Percentiles rank a stretch among this genome's conserved stretches.
phyloP scores from a whole-genome alignment of 2,797 vertebrate species.

The Tragopan temminckii region DNA sequence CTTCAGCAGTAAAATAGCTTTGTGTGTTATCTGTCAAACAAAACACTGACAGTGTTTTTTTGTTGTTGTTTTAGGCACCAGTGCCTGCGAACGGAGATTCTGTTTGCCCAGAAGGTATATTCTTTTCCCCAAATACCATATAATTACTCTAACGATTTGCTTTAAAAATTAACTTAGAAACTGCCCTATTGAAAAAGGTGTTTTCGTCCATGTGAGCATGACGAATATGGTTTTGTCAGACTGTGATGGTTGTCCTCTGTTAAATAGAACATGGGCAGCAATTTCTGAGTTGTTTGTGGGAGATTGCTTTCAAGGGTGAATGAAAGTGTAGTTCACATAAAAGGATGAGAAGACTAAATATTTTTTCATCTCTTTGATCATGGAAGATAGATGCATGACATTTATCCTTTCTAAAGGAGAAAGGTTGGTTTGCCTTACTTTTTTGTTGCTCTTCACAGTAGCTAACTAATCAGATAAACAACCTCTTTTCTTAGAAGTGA shows the following conservation, averaged over 20 bases:
- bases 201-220: neutral
- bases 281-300: neutral
- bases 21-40: neutral
- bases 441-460: neutral
- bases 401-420: neutral
- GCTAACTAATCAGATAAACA: neutral
- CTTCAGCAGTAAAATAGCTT: neutral
- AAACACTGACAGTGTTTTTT: neutral
- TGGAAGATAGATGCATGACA: neutral
- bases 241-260: neutral
- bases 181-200: neutral
- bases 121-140: neutral
- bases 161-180: neutral
- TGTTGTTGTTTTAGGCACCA: conserved; percentile 82
- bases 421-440: neutral
- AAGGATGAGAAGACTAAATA: neutral
- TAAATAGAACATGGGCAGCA: neutral
- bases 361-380: neutral
- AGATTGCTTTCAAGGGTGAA: neutral
- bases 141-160: neutral
- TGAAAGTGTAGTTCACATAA: neutral
- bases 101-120: conserved; percentile 85
- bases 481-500: neutral
- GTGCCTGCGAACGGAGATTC: conserved; percentile 67
- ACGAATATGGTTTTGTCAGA: neutral